phyloP scores from a whole-genome alignment of 2,113 vertebrate species.

The Falcunculus frontatus region DNA sequence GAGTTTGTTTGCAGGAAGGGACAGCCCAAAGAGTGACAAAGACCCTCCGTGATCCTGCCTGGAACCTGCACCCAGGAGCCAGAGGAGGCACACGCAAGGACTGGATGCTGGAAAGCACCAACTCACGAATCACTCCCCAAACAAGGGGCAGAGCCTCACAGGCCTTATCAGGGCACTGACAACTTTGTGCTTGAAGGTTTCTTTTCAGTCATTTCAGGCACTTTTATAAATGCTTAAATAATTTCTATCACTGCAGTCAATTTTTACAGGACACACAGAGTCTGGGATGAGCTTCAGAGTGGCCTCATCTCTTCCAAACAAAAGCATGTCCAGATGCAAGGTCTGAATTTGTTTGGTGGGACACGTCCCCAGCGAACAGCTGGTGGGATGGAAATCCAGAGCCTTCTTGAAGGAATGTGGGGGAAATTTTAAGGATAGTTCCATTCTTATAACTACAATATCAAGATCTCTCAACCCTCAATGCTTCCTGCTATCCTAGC shows the following conservation, averaged over 20 bases:
- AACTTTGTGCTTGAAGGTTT: not conserved
- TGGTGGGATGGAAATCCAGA: not conserved
- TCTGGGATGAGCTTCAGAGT: not conserved
- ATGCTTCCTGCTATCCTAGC: not conserved
- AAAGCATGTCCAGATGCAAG: not conserved
- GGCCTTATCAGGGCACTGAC: not conserved
- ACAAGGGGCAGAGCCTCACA: not conserved
- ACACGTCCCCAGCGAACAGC: not conserved
- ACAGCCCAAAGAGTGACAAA: not conserved
- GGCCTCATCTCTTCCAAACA: not conserved
- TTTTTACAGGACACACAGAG: rapidly evolving
- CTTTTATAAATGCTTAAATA: not conserved
- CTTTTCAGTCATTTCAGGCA: not conserved
- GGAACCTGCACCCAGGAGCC: not conserved
- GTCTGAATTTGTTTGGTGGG: not conserved
- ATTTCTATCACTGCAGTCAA: not conserved
- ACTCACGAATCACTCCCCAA: not conserved
- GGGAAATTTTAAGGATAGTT: not conserved
- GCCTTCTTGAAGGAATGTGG: not conserved
- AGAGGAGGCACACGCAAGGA: rapidly evolving
- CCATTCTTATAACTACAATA: not conserved
- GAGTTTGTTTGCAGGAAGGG: not conserved
- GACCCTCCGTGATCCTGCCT: not conserved
- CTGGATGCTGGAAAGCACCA: not conserved
- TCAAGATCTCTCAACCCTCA: not conserved